A percentile compares a stretch with the other conserved stretches of the same genome.
Evolutionary conservation across 1,140 invertebrate species (phyloP).

Genomic region (Ridgeia piscesae): DNA sequence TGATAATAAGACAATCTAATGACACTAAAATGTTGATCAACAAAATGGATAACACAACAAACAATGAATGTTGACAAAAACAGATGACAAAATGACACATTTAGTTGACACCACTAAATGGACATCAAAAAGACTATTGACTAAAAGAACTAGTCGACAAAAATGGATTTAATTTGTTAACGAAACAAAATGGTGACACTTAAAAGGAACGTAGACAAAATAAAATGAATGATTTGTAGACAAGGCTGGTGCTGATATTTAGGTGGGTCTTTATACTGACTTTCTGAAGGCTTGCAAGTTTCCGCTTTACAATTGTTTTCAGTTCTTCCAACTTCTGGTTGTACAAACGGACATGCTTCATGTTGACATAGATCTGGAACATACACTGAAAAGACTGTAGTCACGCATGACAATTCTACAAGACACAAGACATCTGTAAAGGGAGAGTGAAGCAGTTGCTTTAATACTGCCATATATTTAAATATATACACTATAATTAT

Average conservation of each 20-base stretch:
- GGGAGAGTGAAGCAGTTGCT: too few relatives aligned
- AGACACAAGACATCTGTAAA: background rate
- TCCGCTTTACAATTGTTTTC: background rate
- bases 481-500: too few relatives aligned
- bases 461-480: too few relatives aligned
- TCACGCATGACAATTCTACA: background rate
- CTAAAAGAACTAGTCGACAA: too few relatives aligned
- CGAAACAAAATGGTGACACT: background rate
- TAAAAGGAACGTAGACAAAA: background rate
- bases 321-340: conserved; percentile 25
- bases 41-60: background rate
- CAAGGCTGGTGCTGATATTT: background rate
- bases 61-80: background rate
- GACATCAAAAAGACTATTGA: background rate
- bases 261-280: background rate
- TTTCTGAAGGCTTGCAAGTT: conserved; percentile 14
- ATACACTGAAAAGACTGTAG: conserved; percentile 1
- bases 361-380: conserved; percentile 41
- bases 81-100: background rate
- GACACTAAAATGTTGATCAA: too few relatives aligned
- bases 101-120: background rate
- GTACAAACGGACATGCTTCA: conserved; percentile 17
- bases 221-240: background rate
- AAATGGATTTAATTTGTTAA: too few relatives aligned
- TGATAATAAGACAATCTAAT: too few relatives aligned